Conservation (phyloP, 2,888 invertebrate genomes). For the Callosobruchus maculatus region DNA sequence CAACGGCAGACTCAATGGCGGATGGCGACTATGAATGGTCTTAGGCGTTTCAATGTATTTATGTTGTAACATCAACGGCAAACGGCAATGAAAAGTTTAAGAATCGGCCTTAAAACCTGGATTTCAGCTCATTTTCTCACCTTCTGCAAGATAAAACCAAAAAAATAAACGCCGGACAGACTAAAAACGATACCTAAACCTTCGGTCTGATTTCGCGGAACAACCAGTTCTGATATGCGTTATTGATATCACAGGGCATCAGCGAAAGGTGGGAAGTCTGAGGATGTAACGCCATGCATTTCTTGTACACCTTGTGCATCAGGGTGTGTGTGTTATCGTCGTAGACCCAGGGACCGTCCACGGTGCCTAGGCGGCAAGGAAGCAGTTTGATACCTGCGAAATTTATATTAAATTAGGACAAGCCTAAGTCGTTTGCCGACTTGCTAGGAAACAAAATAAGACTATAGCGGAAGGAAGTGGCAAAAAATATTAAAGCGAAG, state of each 20-base stretch:
- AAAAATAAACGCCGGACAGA: not conserved
- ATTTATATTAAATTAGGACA: not conserved
- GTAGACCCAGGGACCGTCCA: constrained; percentile 93
- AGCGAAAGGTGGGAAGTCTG: constrained; percentile 73
- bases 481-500: no score
- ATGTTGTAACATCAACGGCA: no score
- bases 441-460: no score
- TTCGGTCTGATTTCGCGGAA: constrained; percentile 72
- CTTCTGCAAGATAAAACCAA: not conserved
- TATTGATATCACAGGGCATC: constrained; percentile 79
- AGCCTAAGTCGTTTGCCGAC: no score
- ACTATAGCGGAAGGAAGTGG: no score
- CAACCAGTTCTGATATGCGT: constrained; percentile 85
- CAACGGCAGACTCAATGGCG: no score
- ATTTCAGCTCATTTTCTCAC: no score
- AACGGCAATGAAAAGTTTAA: no score
- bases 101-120: no score
- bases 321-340: constrained; percentile 72
- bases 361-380: constrained; percentile 87
- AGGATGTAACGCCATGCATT: constrained; percentile 82
- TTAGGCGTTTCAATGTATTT: no score
- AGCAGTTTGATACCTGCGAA: constrained; percentile 69
- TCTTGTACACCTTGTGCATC: constrained; percentile 71
- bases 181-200: constrained; percentile 12
- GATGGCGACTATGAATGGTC: no score